Base-by-base conservation (phyloP, 2,113 vertebrate species). In the Cynoglossus semilaevis region DNA sequence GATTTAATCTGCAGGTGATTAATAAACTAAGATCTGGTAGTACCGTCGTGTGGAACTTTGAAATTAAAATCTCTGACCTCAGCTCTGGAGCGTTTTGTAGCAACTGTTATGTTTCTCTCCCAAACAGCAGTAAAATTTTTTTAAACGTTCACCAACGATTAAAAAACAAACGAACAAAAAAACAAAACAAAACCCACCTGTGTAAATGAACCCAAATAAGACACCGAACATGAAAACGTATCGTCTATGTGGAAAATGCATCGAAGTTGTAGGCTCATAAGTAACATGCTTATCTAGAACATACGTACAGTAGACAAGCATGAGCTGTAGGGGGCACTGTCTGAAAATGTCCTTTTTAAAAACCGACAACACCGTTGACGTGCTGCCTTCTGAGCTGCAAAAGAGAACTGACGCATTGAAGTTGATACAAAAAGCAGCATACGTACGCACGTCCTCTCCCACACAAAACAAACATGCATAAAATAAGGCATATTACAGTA, bases 401-500 rank as follows among this genome's bases (percentile, higher is more conserved):
- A 83, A 61, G 61, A 84, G 67, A 45, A 82, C 65, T 55, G 73
- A 74, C 53, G 37, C 64, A 74, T 68, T 58, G 59, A 62, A 77
- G 74, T 65, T 51, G 37, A 77, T 64, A 67, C 50, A 64, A 49
- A 51, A 34, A 77, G 79, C 83, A 16, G 49, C 58, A 58, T 77
- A 82, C 76, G 58, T 59, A 67, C 70, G 29, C 68, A 82, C 74
- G 71, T 80, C 56, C 80, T 77, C 81, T 75, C 75, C 71, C 70
- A 83, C 80, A 79, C 70, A 74, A 61, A 71, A 73, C 11, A 72
- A 85, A 82, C 81, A 87, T 80, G 85, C 81, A 86, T 80, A 84
- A 88, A 87, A 84, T 81, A 86, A 81, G 78, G 77, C 81, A 76
- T 81, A 70, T 79, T 86, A 82, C 72, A 85, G 63, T 80, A 80